Evolutionary conservation across 2,888 invertebrate genomes (phyloP), one percentile per base, ranked within the genome.

Genomic region (Macrophya alboannulata): DNA sequence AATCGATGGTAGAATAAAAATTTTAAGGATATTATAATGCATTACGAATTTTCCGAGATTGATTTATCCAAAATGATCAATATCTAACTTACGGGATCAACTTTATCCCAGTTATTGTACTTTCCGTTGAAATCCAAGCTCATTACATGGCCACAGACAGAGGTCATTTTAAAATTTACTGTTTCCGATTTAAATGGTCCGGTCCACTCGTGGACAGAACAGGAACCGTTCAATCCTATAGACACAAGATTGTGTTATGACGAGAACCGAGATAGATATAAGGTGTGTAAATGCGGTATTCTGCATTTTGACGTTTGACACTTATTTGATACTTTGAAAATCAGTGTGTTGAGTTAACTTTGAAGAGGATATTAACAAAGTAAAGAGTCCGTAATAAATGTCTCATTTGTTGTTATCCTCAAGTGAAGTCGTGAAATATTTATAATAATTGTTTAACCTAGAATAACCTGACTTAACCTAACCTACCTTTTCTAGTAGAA

Each of bases 101-200:
- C 98, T 92, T 96, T 96, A 91, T 99, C 99, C 99, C 99, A 99
- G 90, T 98, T 99, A 93, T 99, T 99, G 93, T 98, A 99, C 94
- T 98, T 99, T 37, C 96, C 95, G 83, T 94, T 96, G 92, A 99
- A 99, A 94, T 99, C 99, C 89, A 99, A 95, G 68, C 97, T 97
- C 98, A 99, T 98, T 0, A 99, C 99, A 95, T 99, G 99, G 0
- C 99, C 99, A 93, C 99, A 99, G 0, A 99, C 99, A 0, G 99
- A 99, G 1, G 99, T 99, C 98, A 99, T 99, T 94, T 98, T 98
- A 92, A 96, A 98, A 86, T 95, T 95, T 0, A 97, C 97, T 4
- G 95, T 94, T 89, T 96, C 96, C 87, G 96, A 96, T 88, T 95
- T 96, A 92, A 99, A 98, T 0, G 94, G 95, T 0, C 98, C 99